Evolutionary conservation across 2,888 invertebrate genomes (phyloP).

Genomic region (Galerucella nymphaeae): DNA sequence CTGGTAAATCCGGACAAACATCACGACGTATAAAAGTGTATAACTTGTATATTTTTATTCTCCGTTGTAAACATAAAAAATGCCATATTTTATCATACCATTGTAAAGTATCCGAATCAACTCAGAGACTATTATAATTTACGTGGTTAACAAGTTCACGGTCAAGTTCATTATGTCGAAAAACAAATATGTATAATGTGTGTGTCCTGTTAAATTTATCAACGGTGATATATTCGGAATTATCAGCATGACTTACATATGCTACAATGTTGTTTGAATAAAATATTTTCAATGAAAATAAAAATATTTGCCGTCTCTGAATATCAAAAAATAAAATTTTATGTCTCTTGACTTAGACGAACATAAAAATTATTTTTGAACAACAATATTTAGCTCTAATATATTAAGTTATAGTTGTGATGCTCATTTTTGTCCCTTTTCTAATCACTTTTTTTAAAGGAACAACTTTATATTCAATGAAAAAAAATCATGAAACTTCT

Average conservation of each 20-base stretch:
- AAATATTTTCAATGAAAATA: neutral
- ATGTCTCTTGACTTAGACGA: no score
- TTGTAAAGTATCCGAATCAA: constrained; percentile 7
- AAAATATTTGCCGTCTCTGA: neutral
- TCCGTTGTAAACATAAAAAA: neutral
- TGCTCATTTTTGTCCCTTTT: no score
- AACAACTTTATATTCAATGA: no score
- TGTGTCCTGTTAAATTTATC: constrained; percentile 23
- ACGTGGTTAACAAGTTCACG: constrained; percentile 24
- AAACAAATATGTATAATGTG: constrained; percentile 14
- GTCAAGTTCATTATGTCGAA: constrained; percentile 22
- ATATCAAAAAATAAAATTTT: no score
- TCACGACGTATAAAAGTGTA: no score
- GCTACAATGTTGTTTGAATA: neutral
- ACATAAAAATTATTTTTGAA: no score
- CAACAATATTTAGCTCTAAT: no score
- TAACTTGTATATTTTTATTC: neutral
- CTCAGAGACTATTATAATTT: constrained; percentile 13
- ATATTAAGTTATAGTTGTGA: no score
- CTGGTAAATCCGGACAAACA: no score
- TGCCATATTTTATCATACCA: constrained; percentile 19
- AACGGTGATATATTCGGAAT: constrained; percentile 12
- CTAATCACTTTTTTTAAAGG: no score
- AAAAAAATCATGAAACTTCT: no score
- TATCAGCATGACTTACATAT: neutral